Evolutionary conservation across 2,797 vertebrate species (phyloP).

Genomic region (Podarcis siculus): DNA sequence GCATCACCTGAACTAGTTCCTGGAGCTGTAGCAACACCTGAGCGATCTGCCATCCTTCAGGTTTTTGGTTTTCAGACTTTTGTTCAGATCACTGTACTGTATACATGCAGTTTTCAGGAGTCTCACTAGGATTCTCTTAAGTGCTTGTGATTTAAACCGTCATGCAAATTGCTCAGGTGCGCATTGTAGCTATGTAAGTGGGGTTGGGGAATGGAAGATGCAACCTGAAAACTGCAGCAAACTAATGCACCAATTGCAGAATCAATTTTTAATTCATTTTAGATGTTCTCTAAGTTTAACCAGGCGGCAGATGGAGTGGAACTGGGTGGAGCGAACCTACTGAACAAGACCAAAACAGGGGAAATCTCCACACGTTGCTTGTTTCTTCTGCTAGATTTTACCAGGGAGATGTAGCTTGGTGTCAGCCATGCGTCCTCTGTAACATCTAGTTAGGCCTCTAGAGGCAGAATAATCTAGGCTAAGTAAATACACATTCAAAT

Average conservation of each 20-base stretch:
- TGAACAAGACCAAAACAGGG: not conserved
- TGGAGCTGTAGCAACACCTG: not conserved
- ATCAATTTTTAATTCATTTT: not conserved
- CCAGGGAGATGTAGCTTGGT: not conserved
- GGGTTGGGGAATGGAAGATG: not conserved
- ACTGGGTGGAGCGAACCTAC: not conserved
- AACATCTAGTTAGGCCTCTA: not conserved
- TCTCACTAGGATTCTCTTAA: not conserved
- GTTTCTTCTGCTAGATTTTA: not conserved
- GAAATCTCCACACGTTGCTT: not conserved
- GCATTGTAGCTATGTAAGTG: not conserved
- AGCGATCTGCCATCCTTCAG: not conserved
- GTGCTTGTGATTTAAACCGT: not conserved
- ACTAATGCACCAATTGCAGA: not conserved
- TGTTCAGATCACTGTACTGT: not conserved
- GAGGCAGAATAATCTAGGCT: slow-evolving; percentile 15
- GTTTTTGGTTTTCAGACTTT: not conserved
- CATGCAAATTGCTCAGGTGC: not conserved
- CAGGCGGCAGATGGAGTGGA: not conserved
- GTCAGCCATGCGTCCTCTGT: not conserved
- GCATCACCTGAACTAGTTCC: not conserved
- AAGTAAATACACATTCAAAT: slow-evolving; percentile 12
- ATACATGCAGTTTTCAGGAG: not conserved
- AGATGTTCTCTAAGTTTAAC: not conserved
- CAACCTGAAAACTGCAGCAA: not conserved